A percentile compares a stretch with the other conserved stretches of the same genome.
Conservation (phyloP, 1,140 invertebrate species). For the Kradibia gibbosae region DNA sequence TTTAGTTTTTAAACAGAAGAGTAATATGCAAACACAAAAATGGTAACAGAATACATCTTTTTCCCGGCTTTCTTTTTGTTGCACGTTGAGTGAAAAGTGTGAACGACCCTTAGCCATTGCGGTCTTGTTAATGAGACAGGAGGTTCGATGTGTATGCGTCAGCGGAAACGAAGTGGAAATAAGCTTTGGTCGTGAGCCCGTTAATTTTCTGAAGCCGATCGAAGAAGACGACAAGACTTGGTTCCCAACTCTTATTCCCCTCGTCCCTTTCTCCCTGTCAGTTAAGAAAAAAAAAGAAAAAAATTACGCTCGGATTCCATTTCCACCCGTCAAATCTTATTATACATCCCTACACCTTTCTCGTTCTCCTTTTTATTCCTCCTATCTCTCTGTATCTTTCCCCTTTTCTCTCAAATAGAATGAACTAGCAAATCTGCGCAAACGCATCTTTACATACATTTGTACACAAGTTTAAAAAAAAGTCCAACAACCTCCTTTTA, state of each 20-base stretch:
- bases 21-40: too few species aligned
- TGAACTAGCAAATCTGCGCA: not conserved
- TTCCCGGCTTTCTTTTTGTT: not conserved
- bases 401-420: not conserved
- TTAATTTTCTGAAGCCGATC: conserved; percentile 58
- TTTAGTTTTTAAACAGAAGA: too few species aligned
- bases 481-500: too few species aligned
- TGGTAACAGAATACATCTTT: too few species aligned
- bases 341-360: not conserved
- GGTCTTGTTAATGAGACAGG: conserved; percentile 39
- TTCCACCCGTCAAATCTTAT: conserved; percentile 27
- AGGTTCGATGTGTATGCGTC: conserved; percentile 54
- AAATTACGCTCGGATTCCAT: not conserved
- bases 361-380: not conserved
- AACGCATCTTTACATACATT: not conserved
- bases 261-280: not conserved
- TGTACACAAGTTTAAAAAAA: too few species aligned
- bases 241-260: not conserved
- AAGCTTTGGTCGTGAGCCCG: conserved; percentile 56
- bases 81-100: conserved; percentile 19
- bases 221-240: conserved; percentile 29
- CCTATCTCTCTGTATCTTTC: not conserved
- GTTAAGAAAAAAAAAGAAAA: not conserved
- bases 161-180: conserved; percentile 63
- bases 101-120: conserved; percentile 46